phyloP scores from a whole-genome alignment of 2,888 invertebrate species.

The Cylindroiulus punctatus region DNA sequence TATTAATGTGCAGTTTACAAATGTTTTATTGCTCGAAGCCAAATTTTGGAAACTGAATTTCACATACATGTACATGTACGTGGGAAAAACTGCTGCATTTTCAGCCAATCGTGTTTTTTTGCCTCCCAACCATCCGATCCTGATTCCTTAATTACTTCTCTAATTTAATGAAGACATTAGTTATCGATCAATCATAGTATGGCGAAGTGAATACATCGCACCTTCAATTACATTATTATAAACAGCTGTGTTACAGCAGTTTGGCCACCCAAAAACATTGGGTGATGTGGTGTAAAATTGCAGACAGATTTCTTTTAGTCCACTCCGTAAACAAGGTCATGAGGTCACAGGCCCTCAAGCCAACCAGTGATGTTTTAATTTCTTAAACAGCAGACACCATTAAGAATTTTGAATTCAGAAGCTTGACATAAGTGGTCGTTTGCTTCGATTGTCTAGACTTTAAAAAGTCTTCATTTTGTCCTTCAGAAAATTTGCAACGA shows the following conservation, averaged over 20 bases:
- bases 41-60: not conserved
- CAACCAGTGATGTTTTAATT: too few species aligned
- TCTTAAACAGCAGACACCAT: too few species aligned
- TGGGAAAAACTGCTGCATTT: not conserved
- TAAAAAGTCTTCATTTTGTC: too few species aligned
- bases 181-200: not conserved
- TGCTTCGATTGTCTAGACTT: too few species aligned
- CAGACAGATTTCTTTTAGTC: constrained; percentile 4
- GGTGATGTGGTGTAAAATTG: not conserved
- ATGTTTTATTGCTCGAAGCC: not conserved
- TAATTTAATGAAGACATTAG: constrained; percentile 27
- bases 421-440: too few species aligned
- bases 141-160: not conserved
- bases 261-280: not conserved
- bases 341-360: not conserved
- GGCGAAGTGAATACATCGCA: not conserved
- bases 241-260: not conserved
- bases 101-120: not conserved
- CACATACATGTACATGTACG: too few species aligned
- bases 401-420: too few species aligned
- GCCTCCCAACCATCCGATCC: not conserved
- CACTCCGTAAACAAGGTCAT: not conserved
- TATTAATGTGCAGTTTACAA: too few species aligned
- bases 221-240: not conserved
- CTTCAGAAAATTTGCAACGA: too few species aligned